Percentiles rank a stretch among this genome's conserved stretches.
These are phyloP conservation scores for Gasteruption jaculator DNA, from an alignment of 2,888 invertebrate genomes.

Conservation along the genomic window DNA sequence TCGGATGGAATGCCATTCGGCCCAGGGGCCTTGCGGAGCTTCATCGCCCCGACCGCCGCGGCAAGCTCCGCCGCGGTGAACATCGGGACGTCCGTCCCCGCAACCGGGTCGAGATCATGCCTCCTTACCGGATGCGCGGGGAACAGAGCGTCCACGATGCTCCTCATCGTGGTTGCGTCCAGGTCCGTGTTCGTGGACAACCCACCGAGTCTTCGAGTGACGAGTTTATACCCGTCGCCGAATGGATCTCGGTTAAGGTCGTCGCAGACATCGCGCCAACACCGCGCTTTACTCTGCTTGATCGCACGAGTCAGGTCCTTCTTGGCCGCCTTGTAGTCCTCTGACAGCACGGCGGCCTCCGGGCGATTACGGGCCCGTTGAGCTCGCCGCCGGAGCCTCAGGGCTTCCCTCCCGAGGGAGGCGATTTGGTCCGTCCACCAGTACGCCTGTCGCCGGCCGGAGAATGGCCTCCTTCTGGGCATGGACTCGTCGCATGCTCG, in stretches of 20 bases:
- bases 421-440: slow-evolving; percentile 29
- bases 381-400: slow-evolving; percentile 13
- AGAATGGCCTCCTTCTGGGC: slow-evolving; percentile 9
- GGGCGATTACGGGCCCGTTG: slow-evolving; percentile 13
- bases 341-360: background rate
- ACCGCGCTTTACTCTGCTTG: slow-evolving; percentile 15
- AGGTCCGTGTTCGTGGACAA: background rate
- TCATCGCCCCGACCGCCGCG: slow-evolving; percentile 15
- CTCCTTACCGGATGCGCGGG: slow-evolving; percentile 13
- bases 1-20: slow-evolving; percentile 26
- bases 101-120: background rate
- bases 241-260: slow-evolving; percentile 24
- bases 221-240: slow-evolving; percentile 26
- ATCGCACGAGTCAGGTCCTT: slow-evolving; percentile 11
- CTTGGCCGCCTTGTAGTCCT: slow-evolving; percentile 11
- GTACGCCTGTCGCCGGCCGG: slow-evolving; percentile 17
- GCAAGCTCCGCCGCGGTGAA: slow-evolving; percentile 20
- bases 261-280: slow-evolving; percentile 23
- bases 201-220: slow-evolving; percentile 13
- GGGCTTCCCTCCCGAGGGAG: slow-evolving; percentile 19
- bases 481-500: slow-evolving; percentile 19
- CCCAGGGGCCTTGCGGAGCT: slow-evolving; percentile 24
- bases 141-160: slow-evolving; percentile 17
- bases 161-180: slow-evolving; percentile 2
- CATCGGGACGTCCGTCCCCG: background rate